phyloP scores from a whole-genome alignment of 2,797 vertebrate species.

The Pseudopleuronectes americanus region DNA sequence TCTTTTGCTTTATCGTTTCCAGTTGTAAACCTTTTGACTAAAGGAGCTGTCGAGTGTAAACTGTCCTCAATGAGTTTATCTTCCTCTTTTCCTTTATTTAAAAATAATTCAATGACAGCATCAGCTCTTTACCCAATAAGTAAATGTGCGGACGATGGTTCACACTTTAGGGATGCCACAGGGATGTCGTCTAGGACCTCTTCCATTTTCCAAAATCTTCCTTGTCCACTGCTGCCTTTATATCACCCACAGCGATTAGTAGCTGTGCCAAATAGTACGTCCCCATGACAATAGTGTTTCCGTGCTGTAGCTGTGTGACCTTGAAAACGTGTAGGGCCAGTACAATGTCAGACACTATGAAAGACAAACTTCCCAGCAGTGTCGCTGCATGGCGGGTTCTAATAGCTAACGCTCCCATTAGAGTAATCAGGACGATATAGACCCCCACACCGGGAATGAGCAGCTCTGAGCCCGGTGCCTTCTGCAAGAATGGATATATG shows the following conservation, averaged over 20 bases:
- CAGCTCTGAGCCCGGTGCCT: conserved; percentile 53
- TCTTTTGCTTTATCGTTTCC: not conserved
- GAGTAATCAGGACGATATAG: conserved; percentile 77
- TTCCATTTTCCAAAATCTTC: conserved; percentile 82
- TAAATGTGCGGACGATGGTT: not conserved
- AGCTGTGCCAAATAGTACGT: conserved; percentile 90
- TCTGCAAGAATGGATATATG: conserved; percentile 76
- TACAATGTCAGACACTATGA: conserved; percentile 84
- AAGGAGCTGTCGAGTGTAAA: not conserved
- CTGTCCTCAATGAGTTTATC: not conserved
- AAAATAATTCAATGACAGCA: not conserved
- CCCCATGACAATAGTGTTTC: conserved; percentile 80
- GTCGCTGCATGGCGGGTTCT: conserved; percentile 56
- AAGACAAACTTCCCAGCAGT: conserved; percentile 79
- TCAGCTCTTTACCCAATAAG: not conserved
- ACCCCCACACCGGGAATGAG: conserved; percentile 73
- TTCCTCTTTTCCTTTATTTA: not conserved
- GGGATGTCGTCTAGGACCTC: conserved; percentile 58
- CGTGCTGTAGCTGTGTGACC: conserved; percentile 55
- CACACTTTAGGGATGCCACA: conserved; percentile 14
- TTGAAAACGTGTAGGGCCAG: conserved; percentile 84
- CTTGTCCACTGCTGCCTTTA: conserved; percentile 62
- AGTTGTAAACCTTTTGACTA: not conserved
- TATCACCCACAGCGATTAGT: conserved; percentile 84
- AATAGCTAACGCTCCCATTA: conserved; percentile 80